A percentile compares a stretch with the other conserved stretches of the same genome.
These are phyloP conservation scores for Prolemur simus DNA, from an alignment of 2,113 vertebrate genomes.

Conservation along the genomic window DNA sequence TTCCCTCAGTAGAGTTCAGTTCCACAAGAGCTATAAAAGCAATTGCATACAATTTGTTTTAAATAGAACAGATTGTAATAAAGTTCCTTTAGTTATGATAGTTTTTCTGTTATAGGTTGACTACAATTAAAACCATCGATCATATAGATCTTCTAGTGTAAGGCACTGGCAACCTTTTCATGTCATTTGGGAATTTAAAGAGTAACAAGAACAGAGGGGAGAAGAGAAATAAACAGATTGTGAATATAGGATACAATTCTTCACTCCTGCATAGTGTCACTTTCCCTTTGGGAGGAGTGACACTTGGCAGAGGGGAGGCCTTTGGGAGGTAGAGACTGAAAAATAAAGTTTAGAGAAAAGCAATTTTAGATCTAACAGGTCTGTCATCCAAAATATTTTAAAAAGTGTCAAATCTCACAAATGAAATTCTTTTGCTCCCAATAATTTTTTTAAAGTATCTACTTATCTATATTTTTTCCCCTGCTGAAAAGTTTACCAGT, in stretches of 20 bases:
- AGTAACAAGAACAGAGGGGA: neutral
- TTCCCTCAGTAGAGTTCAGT: neutral
- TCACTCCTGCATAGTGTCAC: neutral
- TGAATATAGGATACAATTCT: neutral
- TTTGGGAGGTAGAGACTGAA: neutral
- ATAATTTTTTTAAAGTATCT: neutral
- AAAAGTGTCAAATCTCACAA: neutral
- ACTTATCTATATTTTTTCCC: neutral
- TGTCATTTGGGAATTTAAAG: neutral
- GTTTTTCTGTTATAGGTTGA: neutral
- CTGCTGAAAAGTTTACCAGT: neutral
- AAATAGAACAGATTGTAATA: neutral
- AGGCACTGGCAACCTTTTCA: neutral
- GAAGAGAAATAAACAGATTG: neutral
- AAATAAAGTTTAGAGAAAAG: neutral
- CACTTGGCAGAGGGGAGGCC: neutral
- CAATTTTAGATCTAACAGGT: neutral
- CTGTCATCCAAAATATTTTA: neutral
- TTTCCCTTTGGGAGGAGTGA: neutral
- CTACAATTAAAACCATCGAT: conserved; percentile 36
- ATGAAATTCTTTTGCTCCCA: neutral
- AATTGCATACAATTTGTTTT: conserved; percentile 6
- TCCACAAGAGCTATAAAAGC: neutral
- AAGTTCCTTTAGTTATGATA: neutral
- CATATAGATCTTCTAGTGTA: neutral